A percentile compares a stretch with the other conserved stretches of the same genome.
These are phyloP conservation scores for Morone saxatilis DNA, from an alignment of 2,113 vertebrate species.

Conservation along the genomic window DNA sequence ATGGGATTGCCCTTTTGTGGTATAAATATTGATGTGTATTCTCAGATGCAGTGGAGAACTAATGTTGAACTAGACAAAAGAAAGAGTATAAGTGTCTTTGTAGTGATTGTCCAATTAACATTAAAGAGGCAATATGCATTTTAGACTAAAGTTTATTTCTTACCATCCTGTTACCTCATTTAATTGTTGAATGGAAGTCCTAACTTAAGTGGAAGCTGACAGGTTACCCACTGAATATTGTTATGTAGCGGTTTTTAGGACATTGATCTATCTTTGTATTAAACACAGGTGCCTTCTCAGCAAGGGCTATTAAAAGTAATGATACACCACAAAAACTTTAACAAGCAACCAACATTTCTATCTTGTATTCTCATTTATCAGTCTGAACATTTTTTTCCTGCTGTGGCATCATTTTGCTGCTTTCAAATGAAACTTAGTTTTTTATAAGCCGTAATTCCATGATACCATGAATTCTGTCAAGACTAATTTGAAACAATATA, in stretches of 20 bases:
- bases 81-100: background rate
- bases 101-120: background rate
- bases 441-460: background rate
- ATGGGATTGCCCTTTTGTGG: conserved; percentile 49
- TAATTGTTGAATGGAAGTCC: background rate
- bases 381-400: background rate
- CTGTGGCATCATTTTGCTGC: too few relatives aligned
- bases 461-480: background rate
- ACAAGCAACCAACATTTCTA: background rate
- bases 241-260: background rate
- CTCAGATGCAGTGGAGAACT: background rate
- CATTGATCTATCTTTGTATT: background rate
- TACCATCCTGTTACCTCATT: background rate
- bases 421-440: background rate
- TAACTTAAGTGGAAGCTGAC: background rate
- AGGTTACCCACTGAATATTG: background rate
- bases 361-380: background rate
- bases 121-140: background rate
- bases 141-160: background rate
- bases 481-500: background rate
- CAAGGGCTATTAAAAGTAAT: background rate
- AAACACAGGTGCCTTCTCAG: background rate
- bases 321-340: background rate
- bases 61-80: conserved; percentile 7
- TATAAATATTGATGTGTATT: conserved; percentile 65